Base-by-base conservation (phyloP, 2,888 invertebrate genomes). In the Bombylius discolor region DNA sequence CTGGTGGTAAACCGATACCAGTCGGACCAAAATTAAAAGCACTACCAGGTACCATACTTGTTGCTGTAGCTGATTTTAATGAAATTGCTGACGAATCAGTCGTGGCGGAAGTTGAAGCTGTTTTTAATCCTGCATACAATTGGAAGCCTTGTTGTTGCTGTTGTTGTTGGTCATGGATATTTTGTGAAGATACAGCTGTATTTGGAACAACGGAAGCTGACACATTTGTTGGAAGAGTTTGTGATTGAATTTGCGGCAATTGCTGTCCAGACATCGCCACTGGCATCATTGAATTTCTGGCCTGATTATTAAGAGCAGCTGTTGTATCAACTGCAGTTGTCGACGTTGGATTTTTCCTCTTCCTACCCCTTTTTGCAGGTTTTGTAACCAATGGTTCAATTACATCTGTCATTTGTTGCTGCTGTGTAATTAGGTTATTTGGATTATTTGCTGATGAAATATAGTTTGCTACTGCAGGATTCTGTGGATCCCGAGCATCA, bases 1-100 rank as follows among this genome's bases (percentile, higher is more conserved):
- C 69, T 13, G 68, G 59, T 56, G 76, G 69, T 55, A 81, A 70
- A 48, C 77, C 74, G 66, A 85, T 75, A 5, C 76, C 74, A 58
- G 81, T 78, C 5, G 87, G 79, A 23, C 87, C 87, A 67, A 89
- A 91, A 69, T 89, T 90, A 65, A 90, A 91, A 52, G 90, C 89
- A 73, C 88, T 89, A 34, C 87, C 84, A 8, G 89, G 82, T 60
- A 89, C 87, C 67, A 87, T 84, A 63, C 82, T 81, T 5, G 81
- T 76, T 12, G 81, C 77, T 51, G 23, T 23, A 12, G 56, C 55
- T 36, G 85, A 82, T 64, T 87, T 81, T 51, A 85, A 67, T 12
- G 82, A 78, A 62, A 86, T 81, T 60, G 77, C 77, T 57, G 70
- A 68, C 8, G 68, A 60, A 62, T 69, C 70, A 6, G 60, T 51